Conservation (phyloP, 2,888 invertebrate species). For the Diarsia rubi region DNA sequence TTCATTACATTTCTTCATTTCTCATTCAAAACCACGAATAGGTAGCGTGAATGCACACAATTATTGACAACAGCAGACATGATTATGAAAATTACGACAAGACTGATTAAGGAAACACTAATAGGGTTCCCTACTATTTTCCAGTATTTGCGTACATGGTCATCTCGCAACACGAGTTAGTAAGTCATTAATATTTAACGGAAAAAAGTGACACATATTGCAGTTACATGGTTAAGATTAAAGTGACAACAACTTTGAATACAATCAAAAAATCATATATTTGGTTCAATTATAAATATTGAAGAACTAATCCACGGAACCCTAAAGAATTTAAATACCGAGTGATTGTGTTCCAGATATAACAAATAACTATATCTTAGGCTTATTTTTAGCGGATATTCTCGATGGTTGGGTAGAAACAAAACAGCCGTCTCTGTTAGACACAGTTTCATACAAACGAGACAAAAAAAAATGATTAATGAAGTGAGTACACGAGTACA, state of each 20-base stretch:
- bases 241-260: background rate
- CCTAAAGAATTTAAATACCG: constrained; percentile 4
- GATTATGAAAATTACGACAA: constrained; percentile 55
- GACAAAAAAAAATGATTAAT: no score
- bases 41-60: constrained; percentile 41
- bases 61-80: constrained; percentile 62
- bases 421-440: background rate
- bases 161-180: background rate
- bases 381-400: constrained; percentile 34
- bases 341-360: constrained; percentile 39
- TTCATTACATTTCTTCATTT: constrained; percentile 71
- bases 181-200: background rate
- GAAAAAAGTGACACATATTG: background rate
- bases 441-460: background rate
- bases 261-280: background rate
- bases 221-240: background rate
- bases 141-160: background rate
- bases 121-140: constrained; percentile 44
- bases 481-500: background rate
- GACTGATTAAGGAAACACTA: constrained; percentile 21
- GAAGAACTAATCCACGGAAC: background rate
- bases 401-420: constrained; percentile 21
- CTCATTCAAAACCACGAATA: constrained; percentile 65
- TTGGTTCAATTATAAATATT: background rate
- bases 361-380: background rate